Evolutionary conservation across 1,140 invertebrate species (phyloP).

Genomic region (Drosophila trapezifrons): DNA sequence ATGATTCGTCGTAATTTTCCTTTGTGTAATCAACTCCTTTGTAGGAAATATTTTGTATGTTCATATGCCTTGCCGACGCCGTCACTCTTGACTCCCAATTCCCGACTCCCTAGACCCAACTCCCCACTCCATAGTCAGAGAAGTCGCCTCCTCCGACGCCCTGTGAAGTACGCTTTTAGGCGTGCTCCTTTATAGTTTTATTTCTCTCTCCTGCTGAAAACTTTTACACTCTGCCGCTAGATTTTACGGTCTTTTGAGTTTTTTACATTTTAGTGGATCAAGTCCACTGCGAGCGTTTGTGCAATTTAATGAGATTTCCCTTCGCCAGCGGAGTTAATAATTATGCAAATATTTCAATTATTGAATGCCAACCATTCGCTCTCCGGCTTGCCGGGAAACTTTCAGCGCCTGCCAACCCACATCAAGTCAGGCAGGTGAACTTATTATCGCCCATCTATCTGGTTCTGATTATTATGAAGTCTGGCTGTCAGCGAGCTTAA

Average conservation of each 20-base stretch:
- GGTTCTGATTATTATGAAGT: constrained; percentile 69
- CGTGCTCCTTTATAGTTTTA: constrained; percentile 57
- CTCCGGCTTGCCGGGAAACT: constrained; percentile 19
- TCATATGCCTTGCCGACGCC: constrained; percentile 72
- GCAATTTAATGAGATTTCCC: constrained; percentile 74
- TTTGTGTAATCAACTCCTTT: constrained; percentile 84
- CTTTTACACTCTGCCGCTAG: constrained; percentile 36
- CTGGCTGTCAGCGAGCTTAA: constrained; percentile 40
- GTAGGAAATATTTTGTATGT: constrained; percentile 81
- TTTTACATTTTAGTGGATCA: constrained; percentile 16
- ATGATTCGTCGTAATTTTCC: constrained; percentile 84
- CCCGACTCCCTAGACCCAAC: constrained; percentile 24
- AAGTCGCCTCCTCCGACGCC: constrained; percentile 33
- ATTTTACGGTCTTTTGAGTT: constrained; percentile 25
- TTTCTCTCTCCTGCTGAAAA: constrained; percentile 33
- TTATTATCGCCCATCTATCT: constrained; percentile 56
- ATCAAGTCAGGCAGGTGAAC: constrained; percentile 59
- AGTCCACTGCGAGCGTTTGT: constrained; percentile 14
- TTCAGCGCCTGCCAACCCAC: constrained; percentile 42
- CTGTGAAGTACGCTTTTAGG: constrained; percentile 40
- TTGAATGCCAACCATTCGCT: constrained; percentile 49
- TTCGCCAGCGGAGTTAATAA: constrained; percentile 43
- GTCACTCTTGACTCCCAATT: constrained; percentile 62
- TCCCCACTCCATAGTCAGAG: constrained; percentile 2
- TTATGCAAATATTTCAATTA: constrained; percentile 76